Evolutionary conservation across 2,888 invertebrate genomes (phyloP).

Genomic region (Pterobdella sp.): DNA sequence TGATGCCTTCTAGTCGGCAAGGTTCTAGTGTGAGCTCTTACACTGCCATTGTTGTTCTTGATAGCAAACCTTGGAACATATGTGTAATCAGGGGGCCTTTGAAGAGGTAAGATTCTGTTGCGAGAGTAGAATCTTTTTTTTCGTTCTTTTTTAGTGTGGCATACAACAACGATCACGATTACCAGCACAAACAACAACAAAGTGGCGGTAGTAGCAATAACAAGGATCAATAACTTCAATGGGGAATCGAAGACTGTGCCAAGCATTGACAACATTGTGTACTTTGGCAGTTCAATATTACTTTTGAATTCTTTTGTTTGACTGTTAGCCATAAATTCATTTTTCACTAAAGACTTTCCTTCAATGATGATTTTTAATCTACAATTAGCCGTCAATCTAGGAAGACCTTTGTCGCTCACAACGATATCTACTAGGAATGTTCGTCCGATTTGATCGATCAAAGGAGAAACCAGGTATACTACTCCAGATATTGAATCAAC

Average conservation of each 20-base stretch:
- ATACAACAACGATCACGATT: neutral
- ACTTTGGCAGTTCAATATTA: no score
- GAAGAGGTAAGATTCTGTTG: slow-evolving; percentile 2
- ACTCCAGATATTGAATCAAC: slow-evolving; percentile 51
- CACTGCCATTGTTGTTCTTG: neutral
- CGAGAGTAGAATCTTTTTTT: neutral
- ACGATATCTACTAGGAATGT: slow-evolving; percentile 62
- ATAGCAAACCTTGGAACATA: slow-evolving; percentile 24
- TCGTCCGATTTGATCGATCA: neutral
- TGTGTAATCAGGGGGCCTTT: slow-evolving; percentile 12
- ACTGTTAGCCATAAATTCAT: slow-evolving; percentile 43
- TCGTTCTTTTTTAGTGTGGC: neutral
- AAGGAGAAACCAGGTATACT: slow-evolving; percentile 41
- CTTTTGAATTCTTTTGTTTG: neutral
- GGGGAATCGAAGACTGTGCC: slow-evolving; percentile 39
- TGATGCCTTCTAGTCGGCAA: neutral
- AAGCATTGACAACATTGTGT: slow-evolving; percentile 38
- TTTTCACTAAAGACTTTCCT: slow-evolving; percentile 39
- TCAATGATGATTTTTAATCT: slow-evolving; percentile 30
- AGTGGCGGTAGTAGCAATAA: slow-evolving; percentile 40
- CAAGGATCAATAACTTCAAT: slow-evolving; percentile 33
- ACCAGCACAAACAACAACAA: neutral
- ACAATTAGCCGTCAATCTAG: slow-evolving; percentile 22
- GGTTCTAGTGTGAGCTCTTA: neutral
- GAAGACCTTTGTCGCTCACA: slow-evolving; percentile 68